Base-by-base conservation (phyloP, 1,140 invertebrate species). In the Drosophila ogumai region DNA sequence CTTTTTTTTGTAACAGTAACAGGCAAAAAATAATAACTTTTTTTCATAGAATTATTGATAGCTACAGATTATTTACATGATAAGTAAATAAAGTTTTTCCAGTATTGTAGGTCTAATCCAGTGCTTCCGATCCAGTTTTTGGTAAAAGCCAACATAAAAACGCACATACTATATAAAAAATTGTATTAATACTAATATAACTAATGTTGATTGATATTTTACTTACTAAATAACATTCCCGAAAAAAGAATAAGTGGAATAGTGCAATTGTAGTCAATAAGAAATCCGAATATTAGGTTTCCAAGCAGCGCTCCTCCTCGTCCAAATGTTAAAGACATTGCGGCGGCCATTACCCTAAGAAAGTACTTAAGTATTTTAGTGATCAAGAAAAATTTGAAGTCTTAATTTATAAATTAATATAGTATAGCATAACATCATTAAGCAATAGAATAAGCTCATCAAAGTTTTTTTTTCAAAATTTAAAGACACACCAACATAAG, bases 181-280 rank as follows among this genome's bases (percentile, higher is more conserved):
- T 41, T 13, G 28, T 9, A 31, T 49, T 2, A 31, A 1, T 19
- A 3, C 4, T 52, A 17, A 43, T 63, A 34, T 10, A 22, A 17
- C 40, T 46, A 34, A 0, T 1, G 6, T 13, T 34, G 13, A 52
- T 25, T 6, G 1, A 4, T 28, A 10, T n/a, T 28, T n/a, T 47
- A 94, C 94, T 95, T 93, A 96, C 96, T 93, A 68, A 96, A 94
- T 41, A 96, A 91, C 93, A 96, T 95, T 79, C 94, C 93, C 80
- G 95, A 94, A 90, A 96, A 96, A 32, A 96, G 78, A 28, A 95
- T 93, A 28, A 96, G 95, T 9, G 95, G 95, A 64, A 96, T 92
- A 36, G 95, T 94, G 81, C 96, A 96, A 81, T 96, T 95, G 59
- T 96, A 93, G 93, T 96, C 96, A 56, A 96, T 95, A 19, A 96